Base-by-base conservation (phyloP, 2,888 invertebrate genomes). In the Prionchulus punctatus region DNA sequence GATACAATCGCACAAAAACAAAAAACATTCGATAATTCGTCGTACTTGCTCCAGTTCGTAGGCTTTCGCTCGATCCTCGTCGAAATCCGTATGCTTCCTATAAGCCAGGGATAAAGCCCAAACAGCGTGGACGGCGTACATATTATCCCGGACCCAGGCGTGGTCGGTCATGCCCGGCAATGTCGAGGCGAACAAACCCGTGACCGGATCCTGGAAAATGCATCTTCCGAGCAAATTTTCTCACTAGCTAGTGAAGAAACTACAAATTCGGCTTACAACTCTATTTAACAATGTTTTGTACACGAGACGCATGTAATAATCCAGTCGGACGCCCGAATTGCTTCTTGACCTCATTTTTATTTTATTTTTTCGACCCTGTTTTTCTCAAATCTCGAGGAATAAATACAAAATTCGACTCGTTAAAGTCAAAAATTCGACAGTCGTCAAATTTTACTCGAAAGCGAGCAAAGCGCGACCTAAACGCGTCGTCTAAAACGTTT, bases 91-190 rank as follows among this genome's bases (percentile, higher is more conserved):
- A 70, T 89, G 91, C 77, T 99, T 99, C 72, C 91, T 91, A 71
- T 96, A 98, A 0, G 96, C 89, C 85, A 98, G 86, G 0, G 94
- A 88, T 18, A 99, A 77, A 0, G 92, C 94, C 98, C 98, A 99
- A 30, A 98, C 89, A 15, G 92, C 87, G 67, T 96, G 76, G 65
- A 92, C 89, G 62, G 90, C 90, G 71, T 98, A 99, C 1, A 96
- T 82, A 77, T 98, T 98, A 73, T 99, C 98, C 51, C 98, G 80
- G 61, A 98, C 87, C 98, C 98, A 99, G 0, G 96, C 94, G 76
- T 98, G 94, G 58, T 85, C 81, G 12, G 53, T 43, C 60, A 43
- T 67, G 30, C 47, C 28, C 26, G 53, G 53, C n/a, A 42, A 21
- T 23, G 86, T 87, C 4, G 90, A 87, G 53, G 94, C 91, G 70